These are phyloP conservation scores for Pharmacophagus antenor DNA, from an alignment of 2,888 invertebrate species.

Conservation along the genomic window DNA sequence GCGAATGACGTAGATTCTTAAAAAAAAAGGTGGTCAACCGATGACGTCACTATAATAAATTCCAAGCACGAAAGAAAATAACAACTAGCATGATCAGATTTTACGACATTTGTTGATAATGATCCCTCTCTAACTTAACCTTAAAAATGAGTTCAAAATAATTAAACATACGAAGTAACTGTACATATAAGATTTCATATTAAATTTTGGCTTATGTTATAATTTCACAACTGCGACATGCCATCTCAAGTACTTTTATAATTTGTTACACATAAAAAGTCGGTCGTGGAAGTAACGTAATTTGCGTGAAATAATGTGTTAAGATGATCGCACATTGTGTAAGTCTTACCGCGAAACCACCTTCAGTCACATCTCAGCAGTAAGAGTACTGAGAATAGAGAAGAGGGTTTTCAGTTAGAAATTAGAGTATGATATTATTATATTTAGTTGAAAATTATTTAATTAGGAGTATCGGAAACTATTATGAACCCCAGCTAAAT, in stretches of 20 bases:
- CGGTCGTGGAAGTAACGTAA: constrained; percentile 16
- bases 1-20: no score
- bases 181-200: constrained; percentile 13
- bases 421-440: no score
- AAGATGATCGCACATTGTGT: constrained; percentile 14
- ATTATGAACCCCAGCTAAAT: no score
- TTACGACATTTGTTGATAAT: no score
- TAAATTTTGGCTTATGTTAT: constrained; percentile 1
- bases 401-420: background rate
- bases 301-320: constrained; percentile 18
- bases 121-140: background rate
- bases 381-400: background rate
- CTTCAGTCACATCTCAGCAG: background rate
- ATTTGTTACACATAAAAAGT: constrained; percentile 19
- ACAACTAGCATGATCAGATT: no score
- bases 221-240: constrained; percentile 8
- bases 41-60: no score
- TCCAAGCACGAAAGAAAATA: no score
- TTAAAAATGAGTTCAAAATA: background rate
- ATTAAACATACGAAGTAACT: background rate
- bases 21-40: no score
- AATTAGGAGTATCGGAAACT: no score
- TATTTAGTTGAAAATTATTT: no score
- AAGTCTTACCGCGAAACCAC: background rate
- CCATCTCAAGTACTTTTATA: constrained; percentile 18